Evolutionary conservation across 2,797 vertebrate genomes (phyloP), one percentile per base, ranked within the genome.

Genomic region (Catostomus latipinnis): DNA sequence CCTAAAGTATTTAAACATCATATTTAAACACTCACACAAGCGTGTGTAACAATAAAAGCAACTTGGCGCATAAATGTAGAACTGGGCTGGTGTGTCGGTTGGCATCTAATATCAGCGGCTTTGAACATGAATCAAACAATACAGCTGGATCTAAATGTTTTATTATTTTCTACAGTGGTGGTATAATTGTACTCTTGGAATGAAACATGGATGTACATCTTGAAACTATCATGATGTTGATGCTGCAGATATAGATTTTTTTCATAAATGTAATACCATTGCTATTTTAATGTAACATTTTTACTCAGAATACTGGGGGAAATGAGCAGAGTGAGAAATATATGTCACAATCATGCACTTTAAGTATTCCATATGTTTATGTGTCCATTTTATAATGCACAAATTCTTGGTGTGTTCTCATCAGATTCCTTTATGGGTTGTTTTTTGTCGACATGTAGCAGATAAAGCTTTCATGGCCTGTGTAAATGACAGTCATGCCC

Each of bases 401-500:
- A 67, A 6, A 45, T 11, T 58, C 49, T 69, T 65, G 49, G 16
- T 58, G 16, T 56, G 14, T 66, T 22, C 12, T 13, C 11, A 46
- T 67, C 34, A 11, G 45, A 14, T 52, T 14, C 16, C 10, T n/a
- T 4, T 71, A 14, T 6, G 48, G 11, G 6, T 79, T n/a, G 18
- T 68, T 52, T 45, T 18, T 45, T 68, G 34, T 48, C 16, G 71
- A 74, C 54, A 53, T 45, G 22, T 5, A 70, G 71, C 81, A 79
- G 66, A 83, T 74, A 56, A 60, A 74, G 63, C 60, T 62, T 74
- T 82, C 45, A 52, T n/a, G 76, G 57, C 53, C 1, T 45, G 62
- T 58, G 7, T 79, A 62, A 74, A 56, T 49, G 63, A 82, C 53
- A 72, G 69, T 13, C 56, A 58, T 49, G 48, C 48, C 7, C 8